Evolutionary conservation across 2,113 vertebrate species (phyloP), one percentile per base, ranked within the genome.

Genomic region (Microcebus lehilahytsara): DNA sequence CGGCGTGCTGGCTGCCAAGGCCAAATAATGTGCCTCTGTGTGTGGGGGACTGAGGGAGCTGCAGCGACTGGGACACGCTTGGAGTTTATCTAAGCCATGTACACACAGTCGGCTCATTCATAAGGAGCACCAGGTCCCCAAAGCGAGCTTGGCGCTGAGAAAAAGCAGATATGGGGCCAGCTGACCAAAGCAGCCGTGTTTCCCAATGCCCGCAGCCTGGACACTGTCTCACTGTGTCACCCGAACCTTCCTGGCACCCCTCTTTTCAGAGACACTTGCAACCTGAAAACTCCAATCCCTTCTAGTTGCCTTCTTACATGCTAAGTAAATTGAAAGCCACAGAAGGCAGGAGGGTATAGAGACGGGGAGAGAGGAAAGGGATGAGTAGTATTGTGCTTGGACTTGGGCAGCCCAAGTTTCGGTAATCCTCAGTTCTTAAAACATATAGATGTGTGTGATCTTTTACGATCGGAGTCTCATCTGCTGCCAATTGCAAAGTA

Each of bases 21-120:
- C 78, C 79, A 97, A 98, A 99, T 98, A 98, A 99, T 98, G 98
- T 10, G 67, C 96, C 98, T 98, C 98, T 99, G 98, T 99, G 92
- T 30, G 3, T 30, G 34, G 58, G 86, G 64, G 96, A 95, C 95
- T 14, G 87, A 17, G 96, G 0, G 60, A 72, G 89, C 85, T 22
- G 81, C 75, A 75, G 27, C 60, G 93, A 74, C 92, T 8, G 6
- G 34, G 83, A 75, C 17, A 2, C 19, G 0, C 90, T 90, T 49
- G 81, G 40, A 84, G 93, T 96, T 96, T 97, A 95, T 96, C 93
- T 93, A 94, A 92, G 40, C 96, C 40, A 34, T 60, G 91, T 83
- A 69, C 96, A 90, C 85, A 56, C 40, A 37, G 67, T 53, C 92
- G 92, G n/a, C 90, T 98, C 95, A 93, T 75, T 75, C 40, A 75